Conservation (phyloP, 2,797 vertebrate genomes). For the Alauda arvensis region DNA sequence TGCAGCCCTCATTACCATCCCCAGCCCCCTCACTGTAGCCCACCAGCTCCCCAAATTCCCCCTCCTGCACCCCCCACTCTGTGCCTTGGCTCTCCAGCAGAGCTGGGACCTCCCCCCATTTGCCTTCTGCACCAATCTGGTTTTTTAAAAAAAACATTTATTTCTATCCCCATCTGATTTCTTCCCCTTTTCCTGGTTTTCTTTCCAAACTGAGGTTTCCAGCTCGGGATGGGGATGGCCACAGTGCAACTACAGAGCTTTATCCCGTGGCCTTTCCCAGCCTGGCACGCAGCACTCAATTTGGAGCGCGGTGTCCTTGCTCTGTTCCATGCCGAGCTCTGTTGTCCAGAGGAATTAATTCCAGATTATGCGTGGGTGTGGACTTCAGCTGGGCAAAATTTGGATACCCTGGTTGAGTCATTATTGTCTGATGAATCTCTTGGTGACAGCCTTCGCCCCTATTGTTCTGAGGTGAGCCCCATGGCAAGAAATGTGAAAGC, state of each 20-base stretch:
- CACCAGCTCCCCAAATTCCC: accelerated
- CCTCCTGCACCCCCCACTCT: neutral
- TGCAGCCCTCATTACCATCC: neutral
- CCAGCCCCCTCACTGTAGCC: neutral
- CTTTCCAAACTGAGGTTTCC: neutral
- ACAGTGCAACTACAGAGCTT: neutral
- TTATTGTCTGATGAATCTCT: slow-evolving; percentile 57
- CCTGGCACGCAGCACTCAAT: neutral
- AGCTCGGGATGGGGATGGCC: neutral
- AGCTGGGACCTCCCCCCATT: neutral
- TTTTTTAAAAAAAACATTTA: accelerated
- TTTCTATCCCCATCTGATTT: neutral
- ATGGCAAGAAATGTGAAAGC: slow-evolving; percentile 57
- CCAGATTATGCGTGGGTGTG: slow-evolving; percentile 56
- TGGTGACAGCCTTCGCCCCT: slow-evolving; percentile 54
- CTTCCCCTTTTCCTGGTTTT: neutral
- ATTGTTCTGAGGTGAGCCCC: slow-evolving; percentile 63
- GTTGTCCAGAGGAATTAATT: slow-evolving; percentile 57
- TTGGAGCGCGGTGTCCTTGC: slow-evolving; percentile 9
- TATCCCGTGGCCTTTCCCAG: neutral
- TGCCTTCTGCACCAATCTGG: neutral
- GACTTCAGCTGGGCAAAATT: slow-evolving; percentile 51
- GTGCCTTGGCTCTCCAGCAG: neutral
- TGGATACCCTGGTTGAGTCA: slow-evolving; percentile 48
- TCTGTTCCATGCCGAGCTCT: slow-evolving; percentile 23